A percentile compares a stretch with the other conserved stretches of the same genome.
phyloP scores from a whole-genome alignment of 2,797 vertebrate genomes.

The Galago senegalensis region DNA sequence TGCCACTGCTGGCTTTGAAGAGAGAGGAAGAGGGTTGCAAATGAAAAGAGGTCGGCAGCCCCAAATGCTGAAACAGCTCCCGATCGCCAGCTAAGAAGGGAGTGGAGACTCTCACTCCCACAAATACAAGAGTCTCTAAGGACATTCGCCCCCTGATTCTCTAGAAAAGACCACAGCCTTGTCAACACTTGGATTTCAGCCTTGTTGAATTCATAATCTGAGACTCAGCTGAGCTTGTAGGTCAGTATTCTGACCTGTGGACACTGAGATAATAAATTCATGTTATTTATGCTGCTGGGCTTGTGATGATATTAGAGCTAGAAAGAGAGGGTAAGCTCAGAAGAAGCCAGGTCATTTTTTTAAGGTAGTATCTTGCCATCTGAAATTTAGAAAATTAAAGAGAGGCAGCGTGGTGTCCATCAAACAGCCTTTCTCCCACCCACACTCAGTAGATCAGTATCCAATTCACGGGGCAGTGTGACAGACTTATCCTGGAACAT shows the following conservation, averaged over 20 bases:
- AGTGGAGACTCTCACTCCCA: not conserved
- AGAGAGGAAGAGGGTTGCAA: not conserved
- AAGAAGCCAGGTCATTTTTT: constrained; percentile 16
- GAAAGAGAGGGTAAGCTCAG: not conserved
- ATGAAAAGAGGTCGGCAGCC: not conserved
- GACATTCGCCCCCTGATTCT: not conserved
- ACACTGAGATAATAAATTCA: not conserved
- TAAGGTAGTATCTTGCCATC: not conserved
- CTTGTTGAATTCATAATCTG: not conserved
- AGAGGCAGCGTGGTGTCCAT: not conserved
- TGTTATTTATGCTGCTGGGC: not conserved
- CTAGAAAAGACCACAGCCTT: not conserved
- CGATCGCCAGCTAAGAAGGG: not conserved
- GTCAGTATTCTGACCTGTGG: not conserved
- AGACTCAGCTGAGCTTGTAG: not conserved
- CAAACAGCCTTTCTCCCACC: not conserved
- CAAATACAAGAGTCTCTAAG: not conserved
- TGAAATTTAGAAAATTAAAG: constrained; percentile 29
- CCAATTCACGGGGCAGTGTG: not conserved
- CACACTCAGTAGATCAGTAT: not conserved
- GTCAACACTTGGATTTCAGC: not conserved
- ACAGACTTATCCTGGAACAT: not conserved
- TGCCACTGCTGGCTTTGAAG: not conserved
- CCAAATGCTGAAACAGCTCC: not conserved
- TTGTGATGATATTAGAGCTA: not conserved